Evolutionary conservation across 92 coral and sea anemone genomes (phyloP).

Genomic region (Pocillopora meandrina): DNA sequence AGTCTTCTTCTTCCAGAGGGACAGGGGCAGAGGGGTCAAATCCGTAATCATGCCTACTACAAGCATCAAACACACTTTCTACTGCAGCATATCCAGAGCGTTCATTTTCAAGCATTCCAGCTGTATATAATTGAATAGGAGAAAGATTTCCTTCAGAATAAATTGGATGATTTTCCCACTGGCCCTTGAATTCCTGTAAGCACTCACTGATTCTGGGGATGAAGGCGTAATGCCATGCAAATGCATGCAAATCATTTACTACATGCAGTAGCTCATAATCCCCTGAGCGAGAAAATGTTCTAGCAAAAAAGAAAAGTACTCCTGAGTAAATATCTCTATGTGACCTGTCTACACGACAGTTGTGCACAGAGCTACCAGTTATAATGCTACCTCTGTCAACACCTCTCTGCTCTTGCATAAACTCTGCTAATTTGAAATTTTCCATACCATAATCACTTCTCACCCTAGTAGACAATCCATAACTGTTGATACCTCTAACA

Average conservation of each 20-base stretch:
- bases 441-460: no score
- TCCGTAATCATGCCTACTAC: neutral
- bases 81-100: no score
- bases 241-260: slow-evolving; percentile 43
- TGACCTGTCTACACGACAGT: slow-evolving; percentile 56
- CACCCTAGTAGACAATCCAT: slow-evolving; percentile 19
- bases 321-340: slow-evolving; percentile 51
- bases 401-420: slow-evolving; percentile 53
- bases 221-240: slow-evolving; percentile 43
- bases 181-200: slow-evolving; percentile 45
- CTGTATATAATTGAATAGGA: slow-evolving; percentile 50
- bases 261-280: slow-evolving; percentile 28
- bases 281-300: slow-evolving; percentile 35
- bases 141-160: slow-evolving; percentile 57
- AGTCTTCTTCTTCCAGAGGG: slow-evolving; percentile 50
- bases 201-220: slow-evolving; percentile 51
- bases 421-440: slow-evolving; percentile 10
- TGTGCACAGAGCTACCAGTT: slow-evolving; percentile 45
- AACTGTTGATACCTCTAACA: slow-evolving; percentile 29
- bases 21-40: slow-evolving; percentile 53
- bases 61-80: no score
- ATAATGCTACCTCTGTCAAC: slow-evolving; percentile 47
- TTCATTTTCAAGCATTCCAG: no score
- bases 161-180: slow-evolving; percentile 50
- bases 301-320: slow-evolving; percentile 49